Base-by-base conservation (phyloP, 2,113 vertebrate genomes). In the Chaetura pelagica region DNA sequence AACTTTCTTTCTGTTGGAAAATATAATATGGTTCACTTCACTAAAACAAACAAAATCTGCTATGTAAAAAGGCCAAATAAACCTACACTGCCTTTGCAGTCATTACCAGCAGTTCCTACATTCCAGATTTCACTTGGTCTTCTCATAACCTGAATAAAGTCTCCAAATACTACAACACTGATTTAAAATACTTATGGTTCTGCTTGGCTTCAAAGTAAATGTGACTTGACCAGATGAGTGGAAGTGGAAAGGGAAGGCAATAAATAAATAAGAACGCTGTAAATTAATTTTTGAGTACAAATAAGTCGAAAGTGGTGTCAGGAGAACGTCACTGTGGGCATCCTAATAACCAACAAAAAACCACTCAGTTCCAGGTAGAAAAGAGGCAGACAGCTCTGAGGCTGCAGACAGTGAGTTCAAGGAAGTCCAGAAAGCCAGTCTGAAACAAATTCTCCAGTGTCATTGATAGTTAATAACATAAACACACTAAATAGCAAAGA, bases 21-120 rank as follows among this genome's bases (percentile, higher is more conserved):
- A 96, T 55, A 96, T 32, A 87, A 87, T 72, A 87, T 51, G 71
- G 81, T 89, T 91, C 77, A 61, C 58, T 94, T 93, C 78, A 87
- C 66, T 75, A 84, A 75, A 94, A 67, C 84, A 95, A 96, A 94
- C 77, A 94, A 94, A 95, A 93, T 77, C 87, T 94, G 85, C 75
- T 67, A 79, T 6, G 24, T 52, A 64, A 72, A 90, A 89, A 91
- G 19, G 29, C 35, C 83, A 91, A 93, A 93, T 61, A 81, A 93
- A 78, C 87, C 66, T 51, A 87, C 21, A 23, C 46, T 72, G 19
- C 67, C 66, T 20, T 23, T 76, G 40, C 24, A 89, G 77, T 52
- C 64, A 75, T 71, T 89, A 91, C 67, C 54, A 57, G 58, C 2
- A 84, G 27, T 20, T 83, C 38, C 38, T 63, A 34, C 24, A 18